Conservation (phyloP, 2,113 vertebrate genomes). For the Spermophilus dauricus region DNA sequence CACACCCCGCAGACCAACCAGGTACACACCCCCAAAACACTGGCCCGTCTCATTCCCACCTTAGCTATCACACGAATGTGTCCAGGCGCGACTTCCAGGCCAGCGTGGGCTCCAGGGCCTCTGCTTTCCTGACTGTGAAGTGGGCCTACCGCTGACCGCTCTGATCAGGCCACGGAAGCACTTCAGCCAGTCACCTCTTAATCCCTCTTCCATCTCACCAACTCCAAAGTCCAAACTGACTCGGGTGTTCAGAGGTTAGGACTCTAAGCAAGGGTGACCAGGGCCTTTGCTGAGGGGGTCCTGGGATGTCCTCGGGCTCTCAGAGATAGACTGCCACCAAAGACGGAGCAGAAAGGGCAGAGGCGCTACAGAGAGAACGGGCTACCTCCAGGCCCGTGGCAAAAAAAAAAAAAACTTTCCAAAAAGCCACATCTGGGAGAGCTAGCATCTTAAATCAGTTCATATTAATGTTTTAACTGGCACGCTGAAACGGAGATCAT, state of each 20-base stretch:
- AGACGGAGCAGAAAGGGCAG: not conserved
- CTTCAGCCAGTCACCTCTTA: not conserved
- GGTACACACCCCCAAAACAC: not conserved
- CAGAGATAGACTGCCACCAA: not conserved
- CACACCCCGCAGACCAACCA: not conserved
- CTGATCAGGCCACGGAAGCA: not conserved
- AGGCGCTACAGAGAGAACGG: not conserved
- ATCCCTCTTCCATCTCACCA: not conserved
- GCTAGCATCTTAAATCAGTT: not conserved
- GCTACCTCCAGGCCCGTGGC: not conserved
- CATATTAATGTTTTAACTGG: not conserved
- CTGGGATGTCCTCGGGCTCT: not conserved
- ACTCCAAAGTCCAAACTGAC: not conserved
- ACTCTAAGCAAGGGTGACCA: too few species aligned
- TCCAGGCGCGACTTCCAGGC: not conserved
- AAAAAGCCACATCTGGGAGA: not conserved
- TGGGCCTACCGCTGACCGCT: not conserved
- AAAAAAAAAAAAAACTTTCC: not conserved
- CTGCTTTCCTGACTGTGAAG: not conserved
- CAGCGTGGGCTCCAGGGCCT: not conserved
- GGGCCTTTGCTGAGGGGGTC: not conserved
- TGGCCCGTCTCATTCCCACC: not conserved
- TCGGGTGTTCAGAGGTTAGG: not conserved
- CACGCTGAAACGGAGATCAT: not conserved
- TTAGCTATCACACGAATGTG: not conserved